phyloP scores from a whole-genome alignment of 2,888 invertebrate species.

The Lobophora halterata region DNA sequence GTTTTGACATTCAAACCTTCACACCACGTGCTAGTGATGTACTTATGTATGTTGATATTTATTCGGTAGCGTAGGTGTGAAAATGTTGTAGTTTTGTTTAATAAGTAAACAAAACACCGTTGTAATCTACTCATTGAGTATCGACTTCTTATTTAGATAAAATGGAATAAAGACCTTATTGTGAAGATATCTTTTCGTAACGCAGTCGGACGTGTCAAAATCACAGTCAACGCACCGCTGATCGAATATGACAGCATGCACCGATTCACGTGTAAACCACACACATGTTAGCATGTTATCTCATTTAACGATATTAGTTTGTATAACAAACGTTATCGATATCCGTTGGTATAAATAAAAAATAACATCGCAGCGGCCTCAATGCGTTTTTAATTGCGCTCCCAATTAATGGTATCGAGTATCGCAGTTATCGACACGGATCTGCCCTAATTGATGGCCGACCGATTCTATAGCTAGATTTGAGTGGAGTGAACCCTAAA shows the following conservation, averaged over 20 bases:
- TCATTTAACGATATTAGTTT: no score
- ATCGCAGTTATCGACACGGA: slow-evolving; percentile 37
- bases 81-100: no score
- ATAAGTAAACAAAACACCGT: no score
- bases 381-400: slow-evolving; percentile 55
- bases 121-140: no score
- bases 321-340: slow-evolving; percentile 37
- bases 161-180: no score
- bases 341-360: slow-evolving; percentile 44
- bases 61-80: no score
- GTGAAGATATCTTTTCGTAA: not conserved
- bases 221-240: not conserved
- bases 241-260: not conserved
- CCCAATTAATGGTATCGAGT: slow-evolving; percentile 50
- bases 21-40: slow-evolving; percentile 9
- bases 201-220: slow-evolving; percentile 1
- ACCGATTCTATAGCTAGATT: slow-evolving; percentile 16
- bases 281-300: slow-evolving; percentile 8
- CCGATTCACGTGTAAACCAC: slow-evolving; percentile 5
- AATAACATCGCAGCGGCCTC: slow-evolving; percentile 46
- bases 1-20: slow-evolving; percentile 11
- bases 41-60: no score
- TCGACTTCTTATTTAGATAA: no score
- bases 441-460: slow-evolving; percentile 42
- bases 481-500: no score